Conservation (phyloP, 1,140 invertebrate genomes). For the Epicauta chinensis region DNA sequence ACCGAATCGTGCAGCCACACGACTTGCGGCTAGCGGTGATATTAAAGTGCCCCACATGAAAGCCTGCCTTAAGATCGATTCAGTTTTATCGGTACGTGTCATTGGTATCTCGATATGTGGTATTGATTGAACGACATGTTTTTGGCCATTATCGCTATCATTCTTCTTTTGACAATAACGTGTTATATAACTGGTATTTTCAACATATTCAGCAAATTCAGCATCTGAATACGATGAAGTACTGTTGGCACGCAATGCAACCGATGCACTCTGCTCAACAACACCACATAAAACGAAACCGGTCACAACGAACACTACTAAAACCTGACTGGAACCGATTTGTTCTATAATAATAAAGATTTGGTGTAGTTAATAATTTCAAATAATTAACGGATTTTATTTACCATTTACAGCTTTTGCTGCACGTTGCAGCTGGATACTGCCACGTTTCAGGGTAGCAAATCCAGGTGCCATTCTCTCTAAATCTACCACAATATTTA, state of each 20-base stretch:
- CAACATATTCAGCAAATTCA: slow-evolving; percentile 44
- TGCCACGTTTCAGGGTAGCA: slow-evolving; percentile 47
- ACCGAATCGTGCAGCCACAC: slow-evolving; percentile 51
- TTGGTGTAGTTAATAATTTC: slow-evolving; percentile 1
- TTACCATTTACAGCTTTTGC: slow-evolving; percentile 53
- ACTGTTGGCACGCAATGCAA: slow-evolving; percentile 48
- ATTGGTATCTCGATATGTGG: slow-evolving; percentile 45
- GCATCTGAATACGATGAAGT: slow-evolving; percentile 38
- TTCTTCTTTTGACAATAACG: slow-evolving; percentile 36
- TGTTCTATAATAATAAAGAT: slow-evolving; percentile 44
- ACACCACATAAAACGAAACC: slow-evolving; percentile 52
- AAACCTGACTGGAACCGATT: slow-evolving; percentile 47
- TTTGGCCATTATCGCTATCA: neutral
- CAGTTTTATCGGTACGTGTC: slow-evolving; percentile 48
- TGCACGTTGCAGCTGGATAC: slow-evolving; percentile 50
- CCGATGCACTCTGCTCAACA: slow-evolving; percentile 51
- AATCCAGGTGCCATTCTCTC: slow-evolving; percentile 16
- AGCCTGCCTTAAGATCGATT: slow-evolving; percentile 50
- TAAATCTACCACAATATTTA: neutral
- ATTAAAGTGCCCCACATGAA: slow-evolving; percentile 54
- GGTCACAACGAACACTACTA: slow-evolving; percentile 47
- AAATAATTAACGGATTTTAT: slow-evolving; percentile 5
- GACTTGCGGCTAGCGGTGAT: slow-evolving; percentile 49
- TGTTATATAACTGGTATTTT: slow-evolving; percentile 43
- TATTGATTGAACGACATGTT: slow-evolving; percentile 38